phyloP scores from a whole-genome alignment of 2,797 vertebrate genomes.

The Jordanella pulchra region DNA sequence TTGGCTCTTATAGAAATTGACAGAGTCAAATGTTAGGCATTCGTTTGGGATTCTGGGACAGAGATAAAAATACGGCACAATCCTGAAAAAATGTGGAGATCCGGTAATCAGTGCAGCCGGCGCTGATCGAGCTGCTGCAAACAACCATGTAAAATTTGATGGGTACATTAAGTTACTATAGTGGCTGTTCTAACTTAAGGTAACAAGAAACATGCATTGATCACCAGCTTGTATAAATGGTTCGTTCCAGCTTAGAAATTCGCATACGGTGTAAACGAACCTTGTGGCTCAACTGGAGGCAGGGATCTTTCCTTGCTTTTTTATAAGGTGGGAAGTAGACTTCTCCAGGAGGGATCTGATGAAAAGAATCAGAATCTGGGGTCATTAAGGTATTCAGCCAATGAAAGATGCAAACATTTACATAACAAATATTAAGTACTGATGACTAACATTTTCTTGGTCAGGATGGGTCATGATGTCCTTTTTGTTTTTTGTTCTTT shows the following conservation, averaged over 20 bases:
- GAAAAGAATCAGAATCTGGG: not conserved
- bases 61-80: too few relatives aligned
- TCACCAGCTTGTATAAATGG: not conserved
- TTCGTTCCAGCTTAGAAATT: not conserved
- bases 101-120: too few relatives aligned
- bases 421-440: not conserved
- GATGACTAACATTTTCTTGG: not conserved
- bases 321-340: not conserved
- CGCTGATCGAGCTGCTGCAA: too few relatives aligned
- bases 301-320: fast-evolving
- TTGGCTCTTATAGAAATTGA: too few relatives aligned
- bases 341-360: not conserved
- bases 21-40: too few relatives aligned
- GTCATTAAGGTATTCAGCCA: not conserved
- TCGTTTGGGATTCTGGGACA: too few relatives aligned
- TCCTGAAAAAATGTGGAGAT: too few relatives aligned
- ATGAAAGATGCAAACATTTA: not conserved
- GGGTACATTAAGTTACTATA: too few relatives aligned
- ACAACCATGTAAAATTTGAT: too few relatives aligned
- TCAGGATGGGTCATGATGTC: not conserved
- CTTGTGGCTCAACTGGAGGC: not conserved
- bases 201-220: too few relatives aligned
- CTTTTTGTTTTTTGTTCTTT: not conserved
- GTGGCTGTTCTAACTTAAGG: too few relatives aligned
- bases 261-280: too few relatives aligned